Conservation (phyloP, 2,888 invertebrate species). For the Epistrophe eligans region DNA sequence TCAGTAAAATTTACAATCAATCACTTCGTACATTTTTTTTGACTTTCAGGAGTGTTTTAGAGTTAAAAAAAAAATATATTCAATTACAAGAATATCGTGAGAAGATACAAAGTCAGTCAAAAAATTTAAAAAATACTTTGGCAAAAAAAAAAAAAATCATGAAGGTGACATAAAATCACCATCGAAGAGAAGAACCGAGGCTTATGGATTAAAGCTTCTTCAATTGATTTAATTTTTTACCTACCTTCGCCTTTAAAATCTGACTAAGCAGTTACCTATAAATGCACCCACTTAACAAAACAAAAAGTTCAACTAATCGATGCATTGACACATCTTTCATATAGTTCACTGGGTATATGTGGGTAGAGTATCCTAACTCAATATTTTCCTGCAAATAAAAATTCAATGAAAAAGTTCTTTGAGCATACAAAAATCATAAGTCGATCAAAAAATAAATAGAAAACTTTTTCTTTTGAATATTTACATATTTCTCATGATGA, state of each 20-base stretch:
- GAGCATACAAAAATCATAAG: slow-evolving; percentile 32
- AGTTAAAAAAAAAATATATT: no score
- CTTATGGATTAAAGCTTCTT: not conserved
- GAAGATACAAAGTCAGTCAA: no score
- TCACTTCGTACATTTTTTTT: no score
- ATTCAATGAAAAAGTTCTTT: slow-evolving; percentile 23
- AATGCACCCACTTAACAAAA: not conserved
- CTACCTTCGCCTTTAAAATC: not conserved
- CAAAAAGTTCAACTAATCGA: slow-evolving; percentile 38
- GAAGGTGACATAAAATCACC: no score
- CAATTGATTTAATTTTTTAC: not conserved
- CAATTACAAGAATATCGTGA: no score
- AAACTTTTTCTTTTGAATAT: slow-evolving; percentile 17
- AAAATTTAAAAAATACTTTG: no score
- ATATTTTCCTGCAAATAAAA: slow-evolving; percentile 3
- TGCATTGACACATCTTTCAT: slow-evolving; percentile 32
- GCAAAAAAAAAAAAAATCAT: no score
- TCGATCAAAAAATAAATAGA: slow-evolving; percentile 47
- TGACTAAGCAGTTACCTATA: not conserved
- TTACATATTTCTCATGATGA: not conserved
- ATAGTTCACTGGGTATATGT: slow-evolving; percentile 47
- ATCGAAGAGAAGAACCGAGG: no score
- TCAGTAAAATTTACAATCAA: no score
- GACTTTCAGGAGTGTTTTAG: no score
- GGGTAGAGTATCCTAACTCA: no score